Evolutionary conservation across 2,797 vertebrate genomes (phyloP).

Genomic region (Otolemur crassicaudatus): DNA sequence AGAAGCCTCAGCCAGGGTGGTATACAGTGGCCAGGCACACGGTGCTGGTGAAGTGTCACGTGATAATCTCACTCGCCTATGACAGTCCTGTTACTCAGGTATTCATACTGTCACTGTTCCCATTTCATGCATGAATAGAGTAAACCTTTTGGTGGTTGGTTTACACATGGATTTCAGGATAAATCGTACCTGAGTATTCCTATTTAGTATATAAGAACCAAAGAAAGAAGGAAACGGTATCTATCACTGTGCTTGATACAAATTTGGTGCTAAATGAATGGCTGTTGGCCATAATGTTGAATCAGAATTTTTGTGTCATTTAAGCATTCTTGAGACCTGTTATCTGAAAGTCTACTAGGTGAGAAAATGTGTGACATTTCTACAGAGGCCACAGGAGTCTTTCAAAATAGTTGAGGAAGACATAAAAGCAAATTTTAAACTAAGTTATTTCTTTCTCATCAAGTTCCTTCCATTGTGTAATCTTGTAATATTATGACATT

Average conservation of each 20-base stretch:
- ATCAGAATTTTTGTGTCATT: not conserved
- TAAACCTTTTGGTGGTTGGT: not conserved
- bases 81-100: not conserved
- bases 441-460: not conserved
- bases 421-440: slow-evolving; percentile 49
- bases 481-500: slow-evolving; percentile 28
- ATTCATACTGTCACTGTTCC: not conserved
- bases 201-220: not conserved
- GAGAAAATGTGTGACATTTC: slow-evolving; percentile 7
- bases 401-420: not conserved
- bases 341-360: not conserved
- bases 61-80: not conserved
- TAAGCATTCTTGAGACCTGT: not conserved
- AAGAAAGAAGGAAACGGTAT: not conserved
- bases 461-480: slow-evolving; percentile 9
- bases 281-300: not conserved
- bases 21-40: not conserved
- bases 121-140: not conserved
- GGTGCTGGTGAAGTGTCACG: not conserved
- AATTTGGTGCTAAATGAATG: not conserved
- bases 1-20: not conserved
- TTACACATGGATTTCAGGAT: not conserved
- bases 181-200: not conserved
- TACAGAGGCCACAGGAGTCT: not conserved
- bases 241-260: not conserved